Percentiles rank a stretch among this genome's conserved stretches.
Conservation (phyloP, 2,113 vertebrate species). For the Mugil cephalus region DNA sequence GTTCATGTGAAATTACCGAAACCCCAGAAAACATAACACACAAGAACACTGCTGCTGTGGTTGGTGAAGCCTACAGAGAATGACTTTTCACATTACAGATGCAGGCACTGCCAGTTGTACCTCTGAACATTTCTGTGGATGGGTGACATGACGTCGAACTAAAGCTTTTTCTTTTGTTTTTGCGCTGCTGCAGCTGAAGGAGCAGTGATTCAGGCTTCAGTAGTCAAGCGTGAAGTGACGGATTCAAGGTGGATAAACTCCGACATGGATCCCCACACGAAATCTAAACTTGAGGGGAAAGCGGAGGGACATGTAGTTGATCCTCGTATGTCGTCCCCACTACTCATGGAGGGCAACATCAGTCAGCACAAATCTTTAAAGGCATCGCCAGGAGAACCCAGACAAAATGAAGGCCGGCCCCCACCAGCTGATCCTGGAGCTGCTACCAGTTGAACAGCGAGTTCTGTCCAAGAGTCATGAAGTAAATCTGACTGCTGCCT, state of each 20-base stretch:
- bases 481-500: constrained; percentile 96
- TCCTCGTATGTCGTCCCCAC: background rate
- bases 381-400: background rate
- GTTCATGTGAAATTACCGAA: no score
- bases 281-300: no score
- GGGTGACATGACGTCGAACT: background rate
- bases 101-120: constrained; percentile 6
- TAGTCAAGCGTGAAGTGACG: constrained; percentile 4
- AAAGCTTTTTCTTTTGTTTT: background rate
- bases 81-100: background rate
- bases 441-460: constrained; percentile 91
- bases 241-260: constrained; percentile 17
- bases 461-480: constrained; percentile 95
- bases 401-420: constrained; percentile 13
- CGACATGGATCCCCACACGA: no score
- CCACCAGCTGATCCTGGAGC: constrained; percentile 16
- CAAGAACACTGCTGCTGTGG: background rate
- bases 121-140: background rate
- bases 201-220: background rate
- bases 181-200: background rate
- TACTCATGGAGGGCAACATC: background rate
- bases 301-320: background rate
- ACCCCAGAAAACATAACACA: no score
- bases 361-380: constrained; percentile 22
- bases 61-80: background rate